These are phyloP conservation scores for Drosophila mimica DNA, from an alignment of 2,888 invertebrate species.

Conservation along the genomic window DNA sequence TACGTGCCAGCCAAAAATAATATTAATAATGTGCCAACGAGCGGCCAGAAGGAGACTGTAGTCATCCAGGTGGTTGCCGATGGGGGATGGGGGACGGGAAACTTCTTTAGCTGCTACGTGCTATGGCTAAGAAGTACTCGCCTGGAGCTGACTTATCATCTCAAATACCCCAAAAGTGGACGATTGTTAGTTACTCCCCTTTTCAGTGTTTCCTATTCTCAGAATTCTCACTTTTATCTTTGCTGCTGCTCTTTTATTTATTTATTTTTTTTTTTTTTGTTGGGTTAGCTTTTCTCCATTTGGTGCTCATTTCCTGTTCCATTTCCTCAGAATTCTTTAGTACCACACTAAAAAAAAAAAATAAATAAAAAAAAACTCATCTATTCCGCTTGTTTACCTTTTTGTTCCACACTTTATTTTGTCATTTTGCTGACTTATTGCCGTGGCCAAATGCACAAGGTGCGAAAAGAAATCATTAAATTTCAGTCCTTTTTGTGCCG, in stretches of 20 bases:
- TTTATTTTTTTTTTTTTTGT: constrained; percentile 3
- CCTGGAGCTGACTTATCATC: constrained; percentile 34
- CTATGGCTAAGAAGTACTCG: constrained; percentile 32
- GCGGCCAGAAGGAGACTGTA: constrained; percentile 9
- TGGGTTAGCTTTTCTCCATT: constrained; percentile 12
- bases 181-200: constrained; percentile 37
- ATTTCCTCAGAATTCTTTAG: constrained; percentile 42
- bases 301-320: constrained; percentile 41
- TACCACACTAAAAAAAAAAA: constrained; percentile 8
- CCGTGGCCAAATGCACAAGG: constrained; percentile 3
- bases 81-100: not conserved
- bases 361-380: constrained; percentile 2
- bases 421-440: constrained; percentile 28
- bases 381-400: constrained; percentile 21
- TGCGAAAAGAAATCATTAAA: constrained; percentile 8
- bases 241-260: constrained; percentile 16
- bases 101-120: constrained; percentile 36
- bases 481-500: not conserved
- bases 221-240: constrained; percentile 37
- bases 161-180: constrained; percentile 27
- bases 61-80: not conserved
- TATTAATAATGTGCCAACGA: constrained; percentile 72
- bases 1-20: constrained; percentile 54
- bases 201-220: not conserved
- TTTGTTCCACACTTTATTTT: constrained; percentile 21